These are phyloP conservation scores for Vanessa atalanta DNA, from an alignment of 1,140 invertebrate genomes.

Conservation along the genomic window DNA sequence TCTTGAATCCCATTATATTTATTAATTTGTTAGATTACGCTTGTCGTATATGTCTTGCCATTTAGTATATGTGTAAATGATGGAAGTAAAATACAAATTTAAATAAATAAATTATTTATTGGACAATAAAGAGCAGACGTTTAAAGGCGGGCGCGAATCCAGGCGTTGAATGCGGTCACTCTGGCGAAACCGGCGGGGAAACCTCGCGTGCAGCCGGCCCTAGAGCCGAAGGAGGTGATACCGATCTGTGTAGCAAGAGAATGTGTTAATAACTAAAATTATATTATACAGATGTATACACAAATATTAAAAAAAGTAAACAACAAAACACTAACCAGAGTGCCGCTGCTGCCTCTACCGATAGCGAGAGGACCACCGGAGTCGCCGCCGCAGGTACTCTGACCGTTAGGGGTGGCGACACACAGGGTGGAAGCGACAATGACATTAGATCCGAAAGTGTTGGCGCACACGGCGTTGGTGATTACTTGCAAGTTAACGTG, in stretches of 20 bases:
- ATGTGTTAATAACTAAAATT: too few species aligned
- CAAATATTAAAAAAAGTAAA: background rate
- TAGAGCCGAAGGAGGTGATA: constrained; percentile 31
- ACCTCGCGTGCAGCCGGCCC: constrained; percentile 21
- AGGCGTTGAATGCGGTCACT: constrained; percentile 28
- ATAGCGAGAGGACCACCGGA: constrained; percentile 18
- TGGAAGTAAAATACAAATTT: too few species aligned
- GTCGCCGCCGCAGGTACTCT: constrained; percentile 21
- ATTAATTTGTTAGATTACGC: too few species aligned
- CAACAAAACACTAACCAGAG: constrained; percentile 1
- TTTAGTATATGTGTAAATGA: too few species aligned
- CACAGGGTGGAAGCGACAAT: constrained; percentile 20
- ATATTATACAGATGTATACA: too few species aligned
- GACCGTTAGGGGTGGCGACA: constrained; percentile 1
- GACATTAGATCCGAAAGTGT: background rate
- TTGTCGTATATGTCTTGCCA: too few species aligned
- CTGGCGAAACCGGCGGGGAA: constrained; percentile 35
- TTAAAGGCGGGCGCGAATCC: constrained; percentile 25
- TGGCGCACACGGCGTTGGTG: constrained; percentile 18
- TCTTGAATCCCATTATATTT: too few species aligned
- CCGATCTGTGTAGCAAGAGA: constrained; percentile 25
- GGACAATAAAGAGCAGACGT: too few species aligned
- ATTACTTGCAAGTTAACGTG: constrained; percentile 27
- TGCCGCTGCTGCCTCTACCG: background rate
- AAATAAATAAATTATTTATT: too few species aligned